phyloP scores from a whole-genome alignment of 2,113 vertebrate species.

The Callaeas wilsoni region DNA sequence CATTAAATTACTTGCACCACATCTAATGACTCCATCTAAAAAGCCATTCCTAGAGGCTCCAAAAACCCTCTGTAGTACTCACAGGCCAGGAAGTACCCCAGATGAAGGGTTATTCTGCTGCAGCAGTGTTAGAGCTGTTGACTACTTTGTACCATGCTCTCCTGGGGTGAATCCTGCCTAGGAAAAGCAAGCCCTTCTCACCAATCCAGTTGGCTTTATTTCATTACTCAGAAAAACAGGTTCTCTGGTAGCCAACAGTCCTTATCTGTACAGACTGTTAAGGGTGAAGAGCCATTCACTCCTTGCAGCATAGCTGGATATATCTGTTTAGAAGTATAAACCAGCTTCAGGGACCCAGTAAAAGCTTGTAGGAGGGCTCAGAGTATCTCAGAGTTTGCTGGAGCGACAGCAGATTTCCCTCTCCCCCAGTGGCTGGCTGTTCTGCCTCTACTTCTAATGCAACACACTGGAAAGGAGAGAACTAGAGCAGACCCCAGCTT shows the following conservation, averaged over 20 bases:
- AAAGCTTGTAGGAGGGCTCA: constrained; percentile 46
- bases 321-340: constrained; percentile 2
- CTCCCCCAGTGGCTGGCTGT: not conserved
- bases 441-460: not conserved
- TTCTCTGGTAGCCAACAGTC: not conserved
- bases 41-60: not conserved
- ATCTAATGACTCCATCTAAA: not conserved
- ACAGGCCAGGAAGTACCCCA: not conserved
- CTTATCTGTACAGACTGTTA: not conserved
- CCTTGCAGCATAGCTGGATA: constrained; percentile 22
- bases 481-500: not conserved
- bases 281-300: not conserved
- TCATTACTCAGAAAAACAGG: not conserved
- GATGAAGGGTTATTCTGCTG: not conserved
- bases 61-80: not conserved
- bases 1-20: not conserved
- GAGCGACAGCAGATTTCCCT: constrained; percentile 17
- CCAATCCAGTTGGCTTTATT: not conserved
- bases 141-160: not conserved
- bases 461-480: not conserved
- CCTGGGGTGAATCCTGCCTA: not conserved
- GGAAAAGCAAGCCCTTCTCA: not conserved
- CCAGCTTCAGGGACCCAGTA: constrained; percentile 21
- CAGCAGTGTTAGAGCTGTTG: not conserved
- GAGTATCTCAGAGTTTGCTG: not conserved